Percentiles rank a stretch among this genome's conserved stretches.
phyloP scores from a whole-genome alignment of 2,113 vertebrate genomes.

The Meles meles region DNA sequence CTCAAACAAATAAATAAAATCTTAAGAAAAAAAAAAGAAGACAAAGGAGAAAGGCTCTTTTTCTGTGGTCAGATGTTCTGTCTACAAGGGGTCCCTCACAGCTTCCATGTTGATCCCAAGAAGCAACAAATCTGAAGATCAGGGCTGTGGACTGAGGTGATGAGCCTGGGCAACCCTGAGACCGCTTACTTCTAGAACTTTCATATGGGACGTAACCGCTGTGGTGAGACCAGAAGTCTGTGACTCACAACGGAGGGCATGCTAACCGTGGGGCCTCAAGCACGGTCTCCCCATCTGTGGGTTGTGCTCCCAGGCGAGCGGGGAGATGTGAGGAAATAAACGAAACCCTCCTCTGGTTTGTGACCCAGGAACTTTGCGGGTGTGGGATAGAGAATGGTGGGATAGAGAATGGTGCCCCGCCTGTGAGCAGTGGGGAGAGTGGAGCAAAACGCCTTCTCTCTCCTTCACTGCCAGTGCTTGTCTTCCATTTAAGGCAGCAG shows the following conservation, averaged over 20 bases:
- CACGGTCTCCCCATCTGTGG: no score
- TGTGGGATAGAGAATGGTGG: not conserved
- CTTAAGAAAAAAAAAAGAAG: no score
- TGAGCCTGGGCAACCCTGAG: no score
- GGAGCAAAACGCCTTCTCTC: no score
- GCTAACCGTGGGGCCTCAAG: not conserved
- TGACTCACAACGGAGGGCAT: not conserved
- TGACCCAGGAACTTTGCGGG: not conserved
- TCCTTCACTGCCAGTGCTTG: not conserved
- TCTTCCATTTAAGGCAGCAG: not conserved
- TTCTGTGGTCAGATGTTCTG: not conserved
- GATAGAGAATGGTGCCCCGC: not conserved
- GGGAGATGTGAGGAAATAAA: not conserved
- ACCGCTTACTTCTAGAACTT: not conserved
- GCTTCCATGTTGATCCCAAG: not conserved
- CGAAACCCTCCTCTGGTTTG: not conserved
- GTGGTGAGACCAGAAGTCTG: no score
- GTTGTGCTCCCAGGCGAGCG: not conserved
- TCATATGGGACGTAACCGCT: not conserved
- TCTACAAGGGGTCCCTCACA: not conserved
- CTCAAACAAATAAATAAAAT: no score
- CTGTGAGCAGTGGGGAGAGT: not conserved
- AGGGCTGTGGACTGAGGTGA: not conserved
- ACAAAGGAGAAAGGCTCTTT: not conserved
- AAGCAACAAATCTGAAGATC: not conserved